Base-by-base conservation (phyloP, 2,797 vertebrate species). In the Arnoldichthys spilopterus region DNA sequence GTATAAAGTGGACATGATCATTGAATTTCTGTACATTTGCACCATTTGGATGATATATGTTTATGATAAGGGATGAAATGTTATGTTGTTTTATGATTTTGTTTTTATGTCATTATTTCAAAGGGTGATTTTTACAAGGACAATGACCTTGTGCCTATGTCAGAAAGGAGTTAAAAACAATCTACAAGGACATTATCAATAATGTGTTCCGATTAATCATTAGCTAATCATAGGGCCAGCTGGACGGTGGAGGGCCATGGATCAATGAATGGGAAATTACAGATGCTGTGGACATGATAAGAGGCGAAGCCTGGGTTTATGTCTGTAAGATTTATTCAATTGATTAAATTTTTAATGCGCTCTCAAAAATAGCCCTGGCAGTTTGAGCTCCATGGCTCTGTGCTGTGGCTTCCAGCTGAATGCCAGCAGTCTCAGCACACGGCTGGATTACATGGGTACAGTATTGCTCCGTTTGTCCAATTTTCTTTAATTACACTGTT, bases 301-400 rank as follows among this genome's bases (percentile, higher is more conserved):
- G 47, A 56, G 76, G 26, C 45, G 18, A 66, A 82, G 64, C 70
- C 58, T 28, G 62, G 40, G 30, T 79, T 82, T 76, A 76, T 62
- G 70, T 64, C 75, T 79, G 77, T 43, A 71, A 84, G 74, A 84
- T 82, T 77, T 77, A 84, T 84, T 84, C 81, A 77, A 74, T 77
- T 74, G 80, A 82, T 84, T 77, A 63, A 69, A 84, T 64, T 84
- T 84, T 79, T 81, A 82, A 82, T 79, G 56, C 49, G 45, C 40
- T 22, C 53, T 79, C 64, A n/a, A 66, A 82, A 84, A 84, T 82
- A 82, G 80, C 83, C 28, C 32, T 15, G 56, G 58, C 59, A 12
- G 63, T 37, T 56, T 73, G 59, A 69, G 72, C 45, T 67, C 0
- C 45, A 34, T 4, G 13, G 26, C 24, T 64, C 47, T 53, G 58